These are phyloP conservation scores for Genyomyrus donnyi DNA, from an alignment of 2,113 vertebrate species.

Conservation along the genomic window DNA sequence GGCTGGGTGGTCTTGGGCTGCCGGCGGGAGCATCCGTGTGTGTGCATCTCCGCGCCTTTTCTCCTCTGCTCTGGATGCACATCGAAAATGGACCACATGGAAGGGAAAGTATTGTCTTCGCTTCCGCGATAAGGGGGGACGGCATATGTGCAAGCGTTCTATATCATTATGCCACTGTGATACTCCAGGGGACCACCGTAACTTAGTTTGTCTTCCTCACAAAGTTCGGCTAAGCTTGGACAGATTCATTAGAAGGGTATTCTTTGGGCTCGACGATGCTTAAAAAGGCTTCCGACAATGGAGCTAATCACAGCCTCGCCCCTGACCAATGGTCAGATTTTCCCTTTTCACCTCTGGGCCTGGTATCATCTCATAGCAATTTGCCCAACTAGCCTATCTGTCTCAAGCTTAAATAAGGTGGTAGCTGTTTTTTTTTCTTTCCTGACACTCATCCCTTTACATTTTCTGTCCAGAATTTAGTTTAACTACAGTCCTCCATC, in stretches of 20 bases:
- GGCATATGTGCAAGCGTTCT: conserved; percentile 61
- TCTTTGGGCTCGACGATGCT: conserved; percentile 60
- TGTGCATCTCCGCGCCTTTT: not conserved
- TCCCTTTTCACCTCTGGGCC: conserved; percentile 47
- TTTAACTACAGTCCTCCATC: not conserved
- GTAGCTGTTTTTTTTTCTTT: not conserved
- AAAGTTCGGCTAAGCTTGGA: conserved; percentile 58
- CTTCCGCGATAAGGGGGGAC: conserved; percentile 42
- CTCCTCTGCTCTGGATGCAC: not conserved
- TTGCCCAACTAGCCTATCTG: conserved; percentile 44
- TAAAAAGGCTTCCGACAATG: conserved; percentile 76
- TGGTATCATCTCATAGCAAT: conserved; percentile 51
- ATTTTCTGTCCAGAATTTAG: not conserved
- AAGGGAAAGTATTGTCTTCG: conserved; percentile 57
- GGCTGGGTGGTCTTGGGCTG: not conserved
- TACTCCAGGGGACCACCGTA: conserved; percentile 41
- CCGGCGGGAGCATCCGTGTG: not conserved
- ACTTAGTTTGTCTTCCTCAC: conserved; percentile 53
- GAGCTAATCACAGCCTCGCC: conserved; percentile 73
- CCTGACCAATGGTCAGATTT: conserved; percentile 48
- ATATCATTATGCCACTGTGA: conserved; percentile 32
- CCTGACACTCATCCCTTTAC: not conserved
- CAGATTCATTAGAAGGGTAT: conserved; percentile 59
- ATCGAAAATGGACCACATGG: conserved; percentile 20
- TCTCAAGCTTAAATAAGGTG: conserved; percentile 44